phyloP scores from a whole-genome alignment of 2,888 invertebrate genomes.

The Acanthosepion pharaonis region DNA sequence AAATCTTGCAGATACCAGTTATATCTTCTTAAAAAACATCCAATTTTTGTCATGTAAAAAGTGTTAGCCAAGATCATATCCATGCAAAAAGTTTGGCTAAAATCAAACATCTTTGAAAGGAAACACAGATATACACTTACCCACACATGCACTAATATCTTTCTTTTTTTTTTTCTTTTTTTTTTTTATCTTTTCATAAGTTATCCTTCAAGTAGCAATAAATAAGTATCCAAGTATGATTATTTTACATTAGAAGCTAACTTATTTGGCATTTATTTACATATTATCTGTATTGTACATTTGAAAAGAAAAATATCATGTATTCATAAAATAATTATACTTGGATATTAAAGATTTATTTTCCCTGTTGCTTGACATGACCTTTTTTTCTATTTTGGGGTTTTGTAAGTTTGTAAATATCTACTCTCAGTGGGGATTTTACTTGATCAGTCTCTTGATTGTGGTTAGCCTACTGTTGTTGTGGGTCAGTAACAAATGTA shows the following conservation, averaged over 20 bases:
- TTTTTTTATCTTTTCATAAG: not conserved
- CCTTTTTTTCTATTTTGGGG: not conserved
- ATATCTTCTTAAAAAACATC: not conserved
- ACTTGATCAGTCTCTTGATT: not conserved
- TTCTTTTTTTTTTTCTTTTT: not conserved
- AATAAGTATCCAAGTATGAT: not conserved
- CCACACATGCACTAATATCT: no score
- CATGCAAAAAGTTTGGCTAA: not conserved
- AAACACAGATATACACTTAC: not conserved
- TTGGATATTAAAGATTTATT: not conserved
- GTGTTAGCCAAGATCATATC: not conserved
- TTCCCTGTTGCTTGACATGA: not conserved
- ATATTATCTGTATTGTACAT: slow-evolving; percentile 37
- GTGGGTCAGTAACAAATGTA: not conserved
- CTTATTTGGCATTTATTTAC: slow-evolving; percentile 35
- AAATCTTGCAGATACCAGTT: not conserved
- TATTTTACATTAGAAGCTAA: not conserved
- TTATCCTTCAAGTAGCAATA: not conserved
- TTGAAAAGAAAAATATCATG: not conserved
- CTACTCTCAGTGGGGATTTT: not conserved
- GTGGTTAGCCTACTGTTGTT: not conserved
- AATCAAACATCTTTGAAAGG: not conserved
- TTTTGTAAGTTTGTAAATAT: slow-evolving; percentile 41
- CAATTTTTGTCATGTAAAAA: not conserved
- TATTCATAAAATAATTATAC: not conserved